Evolutionary conservation across 2,797 vertebrate species (phyloP).

Genomic region (Limosa lapponica): DNA sequence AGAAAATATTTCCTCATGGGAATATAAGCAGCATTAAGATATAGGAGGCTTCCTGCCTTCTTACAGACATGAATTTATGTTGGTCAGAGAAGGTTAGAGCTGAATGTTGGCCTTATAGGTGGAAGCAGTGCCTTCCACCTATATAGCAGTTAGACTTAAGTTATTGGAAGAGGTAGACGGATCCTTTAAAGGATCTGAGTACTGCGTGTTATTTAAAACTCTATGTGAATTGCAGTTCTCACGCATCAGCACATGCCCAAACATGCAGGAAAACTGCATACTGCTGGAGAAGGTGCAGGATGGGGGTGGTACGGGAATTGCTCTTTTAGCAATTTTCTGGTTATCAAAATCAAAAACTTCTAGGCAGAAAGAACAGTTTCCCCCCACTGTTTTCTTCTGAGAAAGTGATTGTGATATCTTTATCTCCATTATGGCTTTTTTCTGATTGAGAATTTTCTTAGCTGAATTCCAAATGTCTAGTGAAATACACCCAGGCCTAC

Average conservation of each 20-base stretch:
- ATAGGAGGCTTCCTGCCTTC: neutral
- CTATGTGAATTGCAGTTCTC: neutral
- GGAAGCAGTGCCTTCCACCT: neutral
- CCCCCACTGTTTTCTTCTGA: neutral
- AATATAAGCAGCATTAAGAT: neutral
- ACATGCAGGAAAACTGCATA: neutral
- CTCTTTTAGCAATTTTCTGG: neutral
- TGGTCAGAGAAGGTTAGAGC: neutral
- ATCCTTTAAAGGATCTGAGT: neutral
- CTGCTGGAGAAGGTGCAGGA: neutral
- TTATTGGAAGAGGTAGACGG: neutral
- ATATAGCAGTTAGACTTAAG: neutral
- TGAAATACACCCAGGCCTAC: conserved; percentile 44
- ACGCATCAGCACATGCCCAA: neutral
- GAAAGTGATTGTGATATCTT: neutral
- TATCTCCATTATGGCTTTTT: conserved; percentile 1
- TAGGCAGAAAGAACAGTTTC: neutral
- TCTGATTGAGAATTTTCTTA: conserved; percentile 44
- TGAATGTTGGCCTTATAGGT: neutral
- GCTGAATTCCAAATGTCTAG: conserved; percentile 53
- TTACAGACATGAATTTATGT: neutral
- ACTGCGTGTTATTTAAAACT: neutral
- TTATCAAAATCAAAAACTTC: conserved; percentile 27
- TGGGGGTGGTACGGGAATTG: fast-evolving
- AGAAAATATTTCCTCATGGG: neutral